phyloP scores from a whole-genome alignment of 2,113 vertebrate species.

The Danionella cerebrum region DNA sequence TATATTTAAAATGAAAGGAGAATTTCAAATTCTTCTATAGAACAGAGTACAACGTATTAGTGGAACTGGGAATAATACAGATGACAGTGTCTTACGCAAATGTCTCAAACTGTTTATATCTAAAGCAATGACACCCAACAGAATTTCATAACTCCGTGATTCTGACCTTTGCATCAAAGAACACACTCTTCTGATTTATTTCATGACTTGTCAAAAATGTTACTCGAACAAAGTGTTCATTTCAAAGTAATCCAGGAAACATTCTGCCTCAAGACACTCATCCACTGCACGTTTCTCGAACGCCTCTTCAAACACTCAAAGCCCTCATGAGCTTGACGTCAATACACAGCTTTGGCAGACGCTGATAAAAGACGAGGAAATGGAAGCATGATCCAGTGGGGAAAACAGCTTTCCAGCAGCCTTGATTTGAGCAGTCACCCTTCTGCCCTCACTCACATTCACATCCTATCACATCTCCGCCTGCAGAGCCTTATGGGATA shows the following conservation, averaged over 20 bases:
- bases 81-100: too few relatives aligned
- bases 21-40: too few relatives aligned
- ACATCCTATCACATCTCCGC: conserved; percentile 18
- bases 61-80: too few relatives aligned
- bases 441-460: not conserved
- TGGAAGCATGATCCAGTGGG: not conserved
- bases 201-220: conserved; percentile 8
- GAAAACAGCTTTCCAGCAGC: not conserved
- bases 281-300: not conserved
- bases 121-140: too few relatives aligned
- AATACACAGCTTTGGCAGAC: not conserved
- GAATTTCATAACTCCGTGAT: not conserved
- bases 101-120: too few relatives aligned
- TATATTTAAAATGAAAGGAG: too few relatives aligned
- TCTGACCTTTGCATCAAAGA: conserved; percentile 11
- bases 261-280: not conserved
- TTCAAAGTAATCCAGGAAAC: not conserved
- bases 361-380: not conserved
- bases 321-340: not conserved
- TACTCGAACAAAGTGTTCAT: not conserved
- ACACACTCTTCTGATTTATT: conserved; percentile 12
- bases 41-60: too few relatives aligned
- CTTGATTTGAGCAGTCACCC: conserved; percentile 13
- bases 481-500: conserved; percentile 25
- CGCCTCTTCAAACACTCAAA: not conserved